Evolutionary conservation across 53 echinoderm and acorn worm species (phyloP), one percentile per base, ranked within the genome.

Genomic region (Crossaster papposus): DNA sequence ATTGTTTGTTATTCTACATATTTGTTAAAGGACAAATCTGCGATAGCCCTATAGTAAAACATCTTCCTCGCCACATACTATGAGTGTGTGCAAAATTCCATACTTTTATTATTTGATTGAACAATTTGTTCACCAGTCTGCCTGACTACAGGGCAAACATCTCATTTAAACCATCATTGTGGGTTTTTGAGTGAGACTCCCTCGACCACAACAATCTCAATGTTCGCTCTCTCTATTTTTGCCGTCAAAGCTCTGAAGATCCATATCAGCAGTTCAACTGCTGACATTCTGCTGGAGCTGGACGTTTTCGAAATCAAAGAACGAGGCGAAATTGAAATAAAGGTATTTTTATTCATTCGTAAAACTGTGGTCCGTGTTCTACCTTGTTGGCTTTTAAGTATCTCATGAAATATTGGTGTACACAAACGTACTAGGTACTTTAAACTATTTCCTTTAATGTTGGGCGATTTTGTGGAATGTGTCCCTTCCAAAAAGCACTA

Each of bases 261-360:
- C 31, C 96, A 96, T 44, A 81, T 93, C n/a, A 96, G 96, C 80
- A 24, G 44, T 30, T 74, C 85, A n/a, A 95, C 95, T 76, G 73
- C 90, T 17, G 54, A 17, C 33, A 92, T 95, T 15, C 89, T 96
- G 23, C 81, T 89, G 15, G 85, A 65, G 7, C 78, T 92, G 29
- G 91, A 89, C 4, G 58, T 54, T 14, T 96, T 96, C 82, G 65
- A 85, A 12, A 79, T 90, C 51, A 81, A 79, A 54, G 83, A 76
- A 7, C 70, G 96, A 65, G 96, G 96, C 11, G 92, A 95, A 54
- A 53, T 96, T 14, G 95, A 96, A 36, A 92, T 96, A 89, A 96
- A 96, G 95, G 96, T 96, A 37, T 26, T 15, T n/a, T 58, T 17
- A 18, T 58, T 18, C 58, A 58, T 58, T 15, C 58, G 15, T 15